phyloP scores from a whole-genome alignment of 1,140 invertebrate species.

The Aphelenchoides avenae region DNA sequence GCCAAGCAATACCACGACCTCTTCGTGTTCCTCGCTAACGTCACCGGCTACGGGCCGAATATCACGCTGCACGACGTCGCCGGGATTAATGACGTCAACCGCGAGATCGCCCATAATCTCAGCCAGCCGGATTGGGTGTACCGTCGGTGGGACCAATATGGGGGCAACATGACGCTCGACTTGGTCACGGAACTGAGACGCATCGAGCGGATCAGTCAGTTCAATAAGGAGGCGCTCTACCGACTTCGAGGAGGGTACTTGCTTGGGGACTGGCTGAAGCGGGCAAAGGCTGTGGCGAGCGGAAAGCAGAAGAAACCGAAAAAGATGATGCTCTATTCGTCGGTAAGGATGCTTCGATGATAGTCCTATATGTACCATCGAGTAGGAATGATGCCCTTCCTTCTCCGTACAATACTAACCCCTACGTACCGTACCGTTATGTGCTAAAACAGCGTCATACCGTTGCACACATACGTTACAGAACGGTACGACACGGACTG shows the following conservation, averaged over 20 bases:
- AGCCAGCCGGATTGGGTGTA: slow-evolving; percentile 30
- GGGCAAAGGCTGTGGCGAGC: slow-evolving; percentile 12
- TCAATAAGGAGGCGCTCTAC: slow-evolving; percentile 11
- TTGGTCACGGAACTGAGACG: slow-evolving; percentile 27
- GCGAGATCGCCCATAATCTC: slow-evolving; percentile 24
- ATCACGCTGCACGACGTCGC: slow-evolving; percentile 14
- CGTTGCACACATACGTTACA: too few species aligned
- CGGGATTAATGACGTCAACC: slow-evolving; percentile 7
- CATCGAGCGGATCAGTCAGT: slow-evolving; percentile 20
- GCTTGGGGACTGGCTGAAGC: slow-evolving; percentile 27
- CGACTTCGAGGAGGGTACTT: slow-evolving; percentile 27
- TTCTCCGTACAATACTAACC: too few species aligned
- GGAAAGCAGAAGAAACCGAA: slow-evolving; percentile 4
- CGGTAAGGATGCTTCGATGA: too few species aligned
- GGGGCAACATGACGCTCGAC: slow-evolving; percentile 31
- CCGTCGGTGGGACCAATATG: slow-evolving; percentile 24
- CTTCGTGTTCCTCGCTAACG: slow-evolving; percentile 12
- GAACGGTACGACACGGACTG: too few species aligned
- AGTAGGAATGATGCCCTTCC: too few species aligned
- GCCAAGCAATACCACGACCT: slow-evolving; percentile 16
- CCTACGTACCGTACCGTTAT: too few species aligned
- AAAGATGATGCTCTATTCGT: slow-evolving; percentile 39
- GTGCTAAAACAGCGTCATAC: too few species aligned
- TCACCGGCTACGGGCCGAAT: slow-evolving; percentile 5
- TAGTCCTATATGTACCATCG: too few species aligned